phyloP scores from a whole-genome alignment of 53 echinoderm and acorn worm species.

The Arbacia lixula region DNA sequence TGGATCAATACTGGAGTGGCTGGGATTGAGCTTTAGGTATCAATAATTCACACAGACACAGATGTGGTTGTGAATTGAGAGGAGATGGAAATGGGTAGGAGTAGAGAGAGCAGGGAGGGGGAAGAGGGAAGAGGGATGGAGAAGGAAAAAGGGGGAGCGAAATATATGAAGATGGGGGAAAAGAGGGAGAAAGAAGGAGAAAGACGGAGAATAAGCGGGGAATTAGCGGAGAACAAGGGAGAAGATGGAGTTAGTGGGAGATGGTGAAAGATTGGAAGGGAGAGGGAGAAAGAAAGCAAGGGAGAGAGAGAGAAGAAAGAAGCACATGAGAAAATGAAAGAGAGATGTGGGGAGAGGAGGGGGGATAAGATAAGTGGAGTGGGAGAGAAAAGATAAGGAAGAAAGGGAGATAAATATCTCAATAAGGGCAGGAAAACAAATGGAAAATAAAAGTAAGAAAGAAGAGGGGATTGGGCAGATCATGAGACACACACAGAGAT shows the following conservation, averaged over 20 bases:
- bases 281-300: no score
- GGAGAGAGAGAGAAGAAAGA: neutral
- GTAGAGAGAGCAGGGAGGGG: no score
- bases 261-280: neutral
- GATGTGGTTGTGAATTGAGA: neutral
- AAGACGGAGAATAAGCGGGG: no score
- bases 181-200: neutral
- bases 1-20: slow-evolving; percentile 28
- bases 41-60: no score
- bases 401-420: slow-evolving; percentile 5
- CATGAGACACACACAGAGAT: no score
- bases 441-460: neutral
- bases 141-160: no score
- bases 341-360: neutral
- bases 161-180: neutral
- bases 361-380: no score
- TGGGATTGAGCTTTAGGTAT: no score
- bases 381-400: neutral
- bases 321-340: neutral
- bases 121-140: no score
- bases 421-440: neutral
- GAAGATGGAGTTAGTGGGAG: no score
- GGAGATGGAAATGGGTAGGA: neutral
- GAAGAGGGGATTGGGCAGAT: no score
- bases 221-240: no score